These are phyloP conservation scores for Leptodirus hochenwartii DNA, from an alignment of 2,888 invertebrate genomes.

Conservation along the genomic window DNA sequence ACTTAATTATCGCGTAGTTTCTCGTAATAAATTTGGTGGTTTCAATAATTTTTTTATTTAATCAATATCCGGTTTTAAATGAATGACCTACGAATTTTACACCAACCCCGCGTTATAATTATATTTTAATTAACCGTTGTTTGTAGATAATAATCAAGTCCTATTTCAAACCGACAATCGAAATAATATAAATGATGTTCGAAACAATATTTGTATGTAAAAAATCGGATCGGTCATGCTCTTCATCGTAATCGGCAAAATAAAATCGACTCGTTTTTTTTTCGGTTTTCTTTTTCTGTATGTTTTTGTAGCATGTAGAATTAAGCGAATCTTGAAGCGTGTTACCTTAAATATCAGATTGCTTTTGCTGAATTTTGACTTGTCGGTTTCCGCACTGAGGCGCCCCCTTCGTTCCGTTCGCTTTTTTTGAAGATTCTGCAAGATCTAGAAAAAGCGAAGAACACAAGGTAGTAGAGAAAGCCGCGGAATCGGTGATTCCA, in stretches of 20 bases:
- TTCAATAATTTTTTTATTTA: too few relatives aligned
- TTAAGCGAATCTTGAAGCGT: constrained; percentile 39
- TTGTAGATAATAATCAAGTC: too few relatives aligned
- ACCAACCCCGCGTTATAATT: too few relatives aligned
- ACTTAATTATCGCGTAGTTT: too few relatives aligned
- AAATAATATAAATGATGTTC: too few relatives aligned
- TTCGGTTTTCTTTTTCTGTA: constrained; percentile 16
- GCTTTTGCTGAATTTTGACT: constrained; percentile 86
- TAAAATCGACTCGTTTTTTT: constrained; percentile 7
- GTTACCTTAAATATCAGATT: constrained; percentile 98
- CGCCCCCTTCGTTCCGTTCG: constrained; percentile 94
- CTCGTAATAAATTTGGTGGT: too few relatives aligned
- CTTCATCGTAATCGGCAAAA: constrained; percentile 14
- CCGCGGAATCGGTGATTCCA: constrained; percentile 22
- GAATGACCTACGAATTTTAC: too few relatives aligned
- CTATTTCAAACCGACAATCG: too few relatives aligned
- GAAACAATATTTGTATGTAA: too few relatives aligned
- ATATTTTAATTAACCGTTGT: too few relatives aligned
- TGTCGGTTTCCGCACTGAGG: constrained; percentile 88
- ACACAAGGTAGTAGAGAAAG: constrained; percentile 65
- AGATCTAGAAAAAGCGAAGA: constrained; percentile 92
- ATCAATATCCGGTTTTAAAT: too few relatives aligned
- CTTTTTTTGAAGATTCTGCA: constrained; percentile 98
- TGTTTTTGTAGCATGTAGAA: too few relatives aligned
- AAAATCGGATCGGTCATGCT: constrained; percentile 28